Evolutionary conservation across 2,113 vertebrate genomes (phyloP).

Genomic region (Vulpes vulpes): DNA sequence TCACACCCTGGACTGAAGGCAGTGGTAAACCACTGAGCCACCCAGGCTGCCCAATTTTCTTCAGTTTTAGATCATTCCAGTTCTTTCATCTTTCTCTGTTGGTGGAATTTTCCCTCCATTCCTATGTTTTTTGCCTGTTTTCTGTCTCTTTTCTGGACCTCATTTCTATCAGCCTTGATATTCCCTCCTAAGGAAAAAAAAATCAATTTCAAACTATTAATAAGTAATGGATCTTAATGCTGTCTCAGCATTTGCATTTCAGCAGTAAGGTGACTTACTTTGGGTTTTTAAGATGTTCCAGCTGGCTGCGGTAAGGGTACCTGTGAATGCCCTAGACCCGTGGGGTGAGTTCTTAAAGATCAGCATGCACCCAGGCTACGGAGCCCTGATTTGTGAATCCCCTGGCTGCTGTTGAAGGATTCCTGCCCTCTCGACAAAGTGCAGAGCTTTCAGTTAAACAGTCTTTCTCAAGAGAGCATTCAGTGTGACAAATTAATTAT

Average conservation of each 20-base stretch:
- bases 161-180: conserved; percentile 50
- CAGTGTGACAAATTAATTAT: neutral
- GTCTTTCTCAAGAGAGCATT: neutral
- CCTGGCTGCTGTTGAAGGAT: neutral
- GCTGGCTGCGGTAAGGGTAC: neutral
- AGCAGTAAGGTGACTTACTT: neutral
- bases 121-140: neutral
- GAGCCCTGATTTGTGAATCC: neutral
- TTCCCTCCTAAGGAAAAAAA: neutral
- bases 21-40: too few relatives aligned
- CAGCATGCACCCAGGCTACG: neutral
- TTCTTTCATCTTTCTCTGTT: neutral
- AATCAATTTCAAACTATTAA: neutral
- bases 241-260: neutral
- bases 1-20: too few relatives aligned
- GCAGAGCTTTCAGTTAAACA: neutral
- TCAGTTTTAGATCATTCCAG: neutral
- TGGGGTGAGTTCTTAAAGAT: neutral
- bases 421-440: neutral
- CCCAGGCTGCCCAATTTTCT: neutral
- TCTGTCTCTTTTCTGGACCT: neutral
- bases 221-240: neutral
- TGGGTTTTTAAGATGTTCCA: neutral
- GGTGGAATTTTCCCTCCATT: neutral
- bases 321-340: neutral